Conservation (phyloP, 1,140 invertebrate species). For the Drosophila bipectinata region DNA sequence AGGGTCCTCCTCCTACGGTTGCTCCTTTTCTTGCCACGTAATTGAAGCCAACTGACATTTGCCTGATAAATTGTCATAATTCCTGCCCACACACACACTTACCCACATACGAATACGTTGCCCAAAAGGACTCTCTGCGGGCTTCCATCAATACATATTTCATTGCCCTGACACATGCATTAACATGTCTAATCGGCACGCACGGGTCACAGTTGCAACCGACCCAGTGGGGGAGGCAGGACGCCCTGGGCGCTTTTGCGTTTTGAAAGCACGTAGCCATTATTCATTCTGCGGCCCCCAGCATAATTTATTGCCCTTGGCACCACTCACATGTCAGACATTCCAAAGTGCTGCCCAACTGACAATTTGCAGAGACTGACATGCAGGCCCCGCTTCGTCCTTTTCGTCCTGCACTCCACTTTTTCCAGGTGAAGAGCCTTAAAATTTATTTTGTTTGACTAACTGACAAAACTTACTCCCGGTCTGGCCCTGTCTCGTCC, state of each 20-base stretch:
- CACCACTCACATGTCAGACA: slow-evolving; percentile 61
- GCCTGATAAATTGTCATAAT: slow-evolving; percentile 78
- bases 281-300: slow-evolving; percentile 67
- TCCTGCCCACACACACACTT: slow-evolving; percentile 35
- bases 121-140: slow-evolving; percentile 6
- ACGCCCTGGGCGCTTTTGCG: neutral
- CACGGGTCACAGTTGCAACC: slow-evolving; percentile 51
- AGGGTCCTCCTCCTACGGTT: too few species aligned
- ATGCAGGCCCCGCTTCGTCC: slow-evolving; percentile 7
- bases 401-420: neutral
- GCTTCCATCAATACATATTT: slow-evolving; percentile 72
- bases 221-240: neutral
- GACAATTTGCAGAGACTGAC: slow-evolving; percentile 72
- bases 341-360: slow-evolving; percentile 49
- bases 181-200: slow-evolving; percentile 76
- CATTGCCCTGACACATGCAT: slow-evolving; percentile 77
- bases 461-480: slow-evolving; percentile 53
- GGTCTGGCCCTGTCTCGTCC: slow-evolving; percentile 16
- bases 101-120: neutral
- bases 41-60: slow-evolving; percentile 48
- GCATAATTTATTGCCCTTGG: slow-evolving; percentile 73
- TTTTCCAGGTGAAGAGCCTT: slow-evolving; percentile 23
- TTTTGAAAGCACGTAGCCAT: slow-evolving; percentile 42
- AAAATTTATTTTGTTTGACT: slow-evolving; percentile 65
- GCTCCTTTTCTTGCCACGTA: slow-evolving; percentile 3